phyloP scores from a whole-genome alignment of 2,113 vertebrate genomes.

The Murina feae region DNA sequence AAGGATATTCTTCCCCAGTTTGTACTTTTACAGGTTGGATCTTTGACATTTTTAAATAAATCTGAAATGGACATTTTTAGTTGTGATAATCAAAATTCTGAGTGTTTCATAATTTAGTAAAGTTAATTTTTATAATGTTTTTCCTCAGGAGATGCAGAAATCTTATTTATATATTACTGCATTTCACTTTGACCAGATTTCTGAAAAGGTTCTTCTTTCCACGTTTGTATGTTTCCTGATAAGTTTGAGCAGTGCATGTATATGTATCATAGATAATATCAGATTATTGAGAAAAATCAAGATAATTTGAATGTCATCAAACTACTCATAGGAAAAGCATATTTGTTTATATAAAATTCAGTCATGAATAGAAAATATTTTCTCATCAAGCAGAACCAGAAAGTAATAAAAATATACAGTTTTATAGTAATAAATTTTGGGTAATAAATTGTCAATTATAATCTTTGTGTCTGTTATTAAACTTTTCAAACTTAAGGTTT shows the following conservation, averaged over 20 bases:
- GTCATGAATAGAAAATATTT: not conserved
- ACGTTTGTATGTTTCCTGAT: not conserved
- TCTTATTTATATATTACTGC: not conserved
- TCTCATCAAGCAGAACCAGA: not conserved
- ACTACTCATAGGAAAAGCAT: not conserved
- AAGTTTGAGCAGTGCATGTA: not conserved
- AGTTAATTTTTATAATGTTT: slow-evolving; percentile 43
- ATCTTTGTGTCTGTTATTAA: not conserved
- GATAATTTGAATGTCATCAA: not conserved
- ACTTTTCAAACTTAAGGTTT: not conserved
- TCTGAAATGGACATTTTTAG: slow-evolving; percentile 24
- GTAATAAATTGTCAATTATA: not conserved
- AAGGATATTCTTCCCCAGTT: slow-evolving; percentile 65
- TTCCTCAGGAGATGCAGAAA: not conserved
- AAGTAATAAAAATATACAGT: not conserved
- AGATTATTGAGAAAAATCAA: not conserved
- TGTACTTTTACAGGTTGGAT: slow-evolving; percentile 60
- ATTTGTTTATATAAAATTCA: slow-evolving; percentile 17
- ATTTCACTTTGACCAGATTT: not conserved
- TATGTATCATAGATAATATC: not conserved
- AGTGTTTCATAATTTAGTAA: slow-evolving; percentile 59
- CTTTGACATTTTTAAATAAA: slow-evolving; percentile 72
- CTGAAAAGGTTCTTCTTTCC: not conserved
- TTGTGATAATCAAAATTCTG: slow-evolving; percentile 63
- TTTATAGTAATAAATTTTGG: not conserved